Conservation (phyloP, 2,888 invertebrate species). For the Drosophila monieri region DNA sequence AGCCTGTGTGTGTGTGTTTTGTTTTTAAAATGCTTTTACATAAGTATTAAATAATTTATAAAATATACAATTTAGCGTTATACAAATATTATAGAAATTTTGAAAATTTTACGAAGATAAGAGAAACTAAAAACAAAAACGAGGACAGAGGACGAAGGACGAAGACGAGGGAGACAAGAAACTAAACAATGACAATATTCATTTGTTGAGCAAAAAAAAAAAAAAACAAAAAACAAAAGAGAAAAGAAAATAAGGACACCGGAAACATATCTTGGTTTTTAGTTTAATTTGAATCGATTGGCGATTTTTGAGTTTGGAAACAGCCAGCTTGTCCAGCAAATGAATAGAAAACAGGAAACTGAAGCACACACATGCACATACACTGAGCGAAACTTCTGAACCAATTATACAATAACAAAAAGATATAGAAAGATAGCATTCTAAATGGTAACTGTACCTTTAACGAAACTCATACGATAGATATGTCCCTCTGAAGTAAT, state of each 20-base stretch:
- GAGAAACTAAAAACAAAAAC: conserved; percentile 11
- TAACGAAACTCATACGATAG: conserved; percentile 30
- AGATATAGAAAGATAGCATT: conserved; percentile 47
- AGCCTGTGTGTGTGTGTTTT: conserved; percentile 12
- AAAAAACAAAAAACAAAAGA: neutral
- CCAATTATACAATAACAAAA: conserved; percentile 43
- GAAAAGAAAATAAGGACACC: conserved; percentile 17
- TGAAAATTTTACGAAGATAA: conserved; percentile 46
- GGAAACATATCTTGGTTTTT: conserved; percentile 30
- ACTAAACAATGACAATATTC: conserved; percentile 33
- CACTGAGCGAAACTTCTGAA: conserved; percentile 34
- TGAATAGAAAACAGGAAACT: conserved; percentile 11
- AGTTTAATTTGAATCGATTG: neutral
- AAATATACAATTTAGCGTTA: conserved; percentile 32
- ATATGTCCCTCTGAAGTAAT: conserved; percentile 23
- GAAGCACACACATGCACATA: conserved; percentile 18
- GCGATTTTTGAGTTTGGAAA: neutral
- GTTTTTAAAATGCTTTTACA: conserved; percentile 24
- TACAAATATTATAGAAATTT: conserved; percentile 51
- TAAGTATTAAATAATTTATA: conserved; percentile 30
- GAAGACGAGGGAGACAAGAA: neutral
- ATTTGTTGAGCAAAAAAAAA: conserved; percentile 21
- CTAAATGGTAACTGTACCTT: conserved; percentile 71
- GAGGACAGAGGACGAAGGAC: conserved; percentile 24
- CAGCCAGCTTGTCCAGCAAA: neutral